phyloP scores from a whole-genome alignment of 2,797 vertebrate genomes.

The Danio aesculapii region DNA sequence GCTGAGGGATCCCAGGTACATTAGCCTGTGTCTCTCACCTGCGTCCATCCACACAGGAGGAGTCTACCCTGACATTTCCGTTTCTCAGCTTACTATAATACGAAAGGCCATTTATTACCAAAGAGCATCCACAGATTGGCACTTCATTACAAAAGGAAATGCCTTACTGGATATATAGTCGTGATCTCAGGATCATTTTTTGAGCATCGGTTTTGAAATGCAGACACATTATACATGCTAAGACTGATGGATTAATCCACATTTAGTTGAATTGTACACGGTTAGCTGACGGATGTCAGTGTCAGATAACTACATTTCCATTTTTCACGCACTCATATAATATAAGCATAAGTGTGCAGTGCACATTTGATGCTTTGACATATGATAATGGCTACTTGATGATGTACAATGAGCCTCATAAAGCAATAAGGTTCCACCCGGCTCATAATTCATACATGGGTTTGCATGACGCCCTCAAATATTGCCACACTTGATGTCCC shows the following conservation, averaged over 20 bases:
- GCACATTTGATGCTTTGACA: not conserved
- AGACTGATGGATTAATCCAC: not conserved
- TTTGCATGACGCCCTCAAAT: slow-evolving; percentile 8
- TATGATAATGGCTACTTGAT: slow-evolving; percentile 20
- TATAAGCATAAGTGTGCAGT: not conserved
- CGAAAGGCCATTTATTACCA: slow-evolving; percentile 24
- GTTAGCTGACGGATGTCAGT: slow-evolving; percentile 1
- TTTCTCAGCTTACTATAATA: slow-evolving; percentile 22
- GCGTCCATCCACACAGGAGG: slow-evolving; percentile 41
- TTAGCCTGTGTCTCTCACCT: slow-evolving; percentile 27
- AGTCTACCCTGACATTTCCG: slow-evolving; percentile 45
- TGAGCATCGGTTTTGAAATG: not conserved
- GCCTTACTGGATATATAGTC: not conserved
- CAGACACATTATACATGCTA: not conserved
- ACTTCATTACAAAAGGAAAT: not conserved
- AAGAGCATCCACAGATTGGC: not conserved
- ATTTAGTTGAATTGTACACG: not conserved
- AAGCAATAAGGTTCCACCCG: not conserved
- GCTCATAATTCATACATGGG: slow-evolving; percentile 15
- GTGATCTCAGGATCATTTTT: not conserved
- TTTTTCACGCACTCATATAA: not conserved
- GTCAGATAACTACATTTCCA: not conserved
- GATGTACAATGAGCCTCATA: slow-evolving; percentile 28
- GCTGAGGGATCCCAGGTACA: slow-evolving; percentile 26
- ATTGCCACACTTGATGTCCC: slow-evolving; percentile 4